Percentiles rank a stretch among this genome's conserved stretches.
Conservation (phyloP, 2,888 invertebrate species). For the Nymphalis polychloros region DNA sequence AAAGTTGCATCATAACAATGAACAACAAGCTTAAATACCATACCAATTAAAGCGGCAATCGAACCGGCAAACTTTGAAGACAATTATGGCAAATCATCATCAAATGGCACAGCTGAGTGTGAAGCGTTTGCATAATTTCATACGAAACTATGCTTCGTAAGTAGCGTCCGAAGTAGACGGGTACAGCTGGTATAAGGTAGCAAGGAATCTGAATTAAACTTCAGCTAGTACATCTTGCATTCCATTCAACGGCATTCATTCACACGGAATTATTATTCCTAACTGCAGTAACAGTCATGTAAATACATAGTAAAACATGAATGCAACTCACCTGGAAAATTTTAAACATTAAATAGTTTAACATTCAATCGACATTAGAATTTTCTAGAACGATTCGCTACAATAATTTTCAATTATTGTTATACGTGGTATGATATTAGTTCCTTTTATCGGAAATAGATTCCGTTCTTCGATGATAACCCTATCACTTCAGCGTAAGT, state of each 20-base stretch:
- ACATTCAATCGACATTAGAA: no score
- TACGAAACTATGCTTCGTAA: constrained; percentile 7
- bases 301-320: constrained; percentile 13
- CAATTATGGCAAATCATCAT: constrained; percentile 3
- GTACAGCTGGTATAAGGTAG: constrained; percentile 7
- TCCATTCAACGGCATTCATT: constrained; percentile 9
- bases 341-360: no score
- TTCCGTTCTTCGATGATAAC: background rate
- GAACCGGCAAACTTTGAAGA: background rate
- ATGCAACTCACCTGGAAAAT: background rate
- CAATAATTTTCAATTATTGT: no score
- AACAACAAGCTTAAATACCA: background rate
- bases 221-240: constrained; percentile 4
- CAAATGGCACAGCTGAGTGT: background rate
- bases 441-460: no score
- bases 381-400: no score
- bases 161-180: background rate
- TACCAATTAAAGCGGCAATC: background rate
- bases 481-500: background rate
- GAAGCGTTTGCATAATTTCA: constrained; percentile 10
- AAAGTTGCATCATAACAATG: background rate
- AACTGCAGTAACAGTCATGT: constrained; percentile 21
- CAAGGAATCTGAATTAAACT: constrained; percentile 16
- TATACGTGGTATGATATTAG: no score
- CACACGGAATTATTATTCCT: constrained; percentile 16